Percentiles rank a stretch among this genome's conserved stretches.
phyloP scores from a whole-genome alignment of 2,113 vertebrate genomes.

The Phalacrocorax carbo region DNA sequence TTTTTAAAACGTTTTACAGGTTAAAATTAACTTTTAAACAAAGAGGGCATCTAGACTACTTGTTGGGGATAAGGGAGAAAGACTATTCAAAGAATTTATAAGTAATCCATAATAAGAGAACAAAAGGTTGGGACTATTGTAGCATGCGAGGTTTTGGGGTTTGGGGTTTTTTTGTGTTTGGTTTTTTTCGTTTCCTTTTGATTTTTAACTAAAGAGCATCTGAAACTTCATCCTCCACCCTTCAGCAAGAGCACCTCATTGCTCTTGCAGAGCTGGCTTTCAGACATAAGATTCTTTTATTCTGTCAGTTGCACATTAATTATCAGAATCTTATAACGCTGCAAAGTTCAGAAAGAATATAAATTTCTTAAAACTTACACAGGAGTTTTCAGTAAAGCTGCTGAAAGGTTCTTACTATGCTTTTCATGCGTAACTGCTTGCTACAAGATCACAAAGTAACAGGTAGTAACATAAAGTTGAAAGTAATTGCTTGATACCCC shows the following conservation, averaged over 20 bases:
- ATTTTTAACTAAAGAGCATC: not conserved
- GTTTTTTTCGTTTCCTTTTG: not conserved
- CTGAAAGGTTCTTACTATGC: not conserved
- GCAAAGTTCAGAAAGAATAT: not conserved
- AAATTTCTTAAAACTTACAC: not conserved
- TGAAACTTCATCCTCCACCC: not conserved
- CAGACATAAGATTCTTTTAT: not conserved
- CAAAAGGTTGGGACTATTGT: not conserved
- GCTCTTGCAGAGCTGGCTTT: not conserved
- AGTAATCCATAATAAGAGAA: not conserved
- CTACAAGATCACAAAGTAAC: not conserved
- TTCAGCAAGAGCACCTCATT: not conserved
- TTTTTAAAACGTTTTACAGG: not conserved
- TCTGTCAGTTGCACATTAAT: not conserved
- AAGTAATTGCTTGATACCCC: not conserved
- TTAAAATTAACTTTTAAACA: not conserved
- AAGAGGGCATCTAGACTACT: not conserved
- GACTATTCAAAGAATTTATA: not conserved
- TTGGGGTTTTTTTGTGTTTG: not conserved
- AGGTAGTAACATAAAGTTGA: not conserved
- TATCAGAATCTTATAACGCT: not conserved
- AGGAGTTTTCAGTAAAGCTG: not conserved
- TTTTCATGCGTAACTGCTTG: not conserved
- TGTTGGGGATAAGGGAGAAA: not conserved
- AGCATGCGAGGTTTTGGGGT: not conserved